These are phyloP conservation scores for Drosophila tsacasi DNA, from an alignment of 1,140 invertebrate genomes.

Conservation along the genomic window DNA sequence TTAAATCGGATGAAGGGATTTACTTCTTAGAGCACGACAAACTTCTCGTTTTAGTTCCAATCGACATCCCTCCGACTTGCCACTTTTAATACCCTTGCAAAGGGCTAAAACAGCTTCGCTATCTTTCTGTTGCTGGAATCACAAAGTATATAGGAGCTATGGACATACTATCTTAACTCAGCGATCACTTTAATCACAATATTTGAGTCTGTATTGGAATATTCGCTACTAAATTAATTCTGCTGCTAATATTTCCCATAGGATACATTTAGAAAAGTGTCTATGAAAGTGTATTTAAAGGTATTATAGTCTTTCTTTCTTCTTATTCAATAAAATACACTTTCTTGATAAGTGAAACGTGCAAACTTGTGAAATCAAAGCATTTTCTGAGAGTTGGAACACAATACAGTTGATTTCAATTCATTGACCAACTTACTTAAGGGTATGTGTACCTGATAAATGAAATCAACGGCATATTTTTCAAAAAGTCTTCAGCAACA, in stretches of 20 bases:
- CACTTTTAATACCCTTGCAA: slow-evolving; percentile 10
- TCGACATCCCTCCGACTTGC: slow-evolving; percentile 8
- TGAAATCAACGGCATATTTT: slow-evolving; percentile 26
- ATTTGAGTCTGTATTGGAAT: neutral
- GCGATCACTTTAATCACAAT: neutral
- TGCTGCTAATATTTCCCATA: neutral
- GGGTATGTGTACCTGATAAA: slow-evolving; percentile 58
- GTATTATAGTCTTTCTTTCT: neutral
- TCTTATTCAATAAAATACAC: slow-evolving; percentile 55
- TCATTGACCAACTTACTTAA: slow-evolving; percentile 52
- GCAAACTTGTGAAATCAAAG: slow-evolving; percentile 51
- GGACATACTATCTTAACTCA: neutral
- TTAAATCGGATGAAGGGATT: slow-evolving; percentile 83
- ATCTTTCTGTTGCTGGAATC: neutral
- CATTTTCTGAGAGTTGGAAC: slow-evolving; percentile 31
- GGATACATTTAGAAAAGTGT: neutral
- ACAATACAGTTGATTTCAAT: slow-evolving; percentile 54
- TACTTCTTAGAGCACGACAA: slow-evolving; percentile 80
- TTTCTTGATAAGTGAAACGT: slow-evolving; percentile 37
- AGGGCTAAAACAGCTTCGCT: neutral
- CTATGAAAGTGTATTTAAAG: neutral
- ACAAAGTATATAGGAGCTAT: neutral
- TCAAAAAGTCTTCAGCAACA: slow-evolving; percentile 1
- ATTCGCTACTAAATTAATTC: neutral
- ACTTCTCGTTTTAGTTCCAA: slow-evolving; percentile 15